Conservation (phyloP, 2,797 vertebrate species). For the Syndactyla subalaris region DNA sequence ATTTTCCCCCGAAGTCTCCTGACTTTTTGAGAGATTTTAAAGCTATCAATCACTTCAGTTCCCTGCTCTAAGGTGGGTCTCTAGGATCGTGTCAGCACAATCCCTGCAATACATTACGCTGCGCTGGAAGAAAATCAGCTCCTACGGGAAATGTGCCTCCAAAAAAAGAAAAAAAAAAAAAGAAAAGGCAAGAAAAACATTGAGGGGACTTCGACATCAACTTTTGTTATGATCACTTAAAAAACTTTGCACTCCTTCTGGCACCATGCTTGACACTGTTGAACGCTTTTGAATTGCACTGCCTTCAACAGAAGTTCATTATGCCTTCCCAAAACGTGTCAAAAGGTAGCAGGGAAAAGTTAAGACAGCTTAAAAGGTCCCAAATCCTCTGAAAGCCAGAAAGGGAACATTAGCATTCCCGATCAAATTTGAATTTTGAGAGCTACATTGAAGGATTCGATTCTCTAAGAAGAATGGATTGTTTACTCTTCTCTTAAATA, state of each 20-base stretch:
- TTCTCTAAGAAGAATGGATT: background rate
- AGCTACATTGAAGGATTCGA: background rate
- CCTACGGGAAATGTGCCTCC: background rate
- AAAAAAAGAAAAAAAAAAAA: too few relatives aligned
- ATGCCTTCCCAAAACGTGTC: background rate
- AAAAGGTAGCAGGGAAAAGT: background rate
- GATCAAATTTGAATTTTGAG: background rate
- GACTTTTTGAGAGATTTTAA: background rate
- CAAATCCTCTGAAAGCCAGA: background rate
- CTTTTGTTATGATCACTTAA: background rate
- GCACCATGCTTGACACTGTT: background rate
- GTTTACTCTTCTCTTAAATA: background rate
- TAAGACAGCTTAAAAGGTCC: background rate
- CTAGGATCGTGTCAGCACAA: background rate
- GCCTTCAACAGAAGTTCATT: slow-evolving; percentile 1
- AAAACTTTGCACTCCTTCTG: background rate
- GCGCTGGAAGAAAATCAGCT: background rate
- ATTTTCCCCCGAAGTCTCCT: background rate
- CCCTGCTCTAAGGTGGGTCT: background rate
- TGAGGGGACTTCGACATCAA: background rate
- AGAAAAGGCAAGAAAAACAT: background rate
- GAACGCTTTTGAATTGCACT: background rate
- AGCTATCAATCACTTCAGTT: background rate
- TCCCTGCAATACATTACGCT: accelerated
- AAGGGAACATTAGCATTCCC: background rate